Evolutionary conservation across 2,888 invertebrate genomes (phyloP).

Genomic region (Augochlorella aurata): DNA sequence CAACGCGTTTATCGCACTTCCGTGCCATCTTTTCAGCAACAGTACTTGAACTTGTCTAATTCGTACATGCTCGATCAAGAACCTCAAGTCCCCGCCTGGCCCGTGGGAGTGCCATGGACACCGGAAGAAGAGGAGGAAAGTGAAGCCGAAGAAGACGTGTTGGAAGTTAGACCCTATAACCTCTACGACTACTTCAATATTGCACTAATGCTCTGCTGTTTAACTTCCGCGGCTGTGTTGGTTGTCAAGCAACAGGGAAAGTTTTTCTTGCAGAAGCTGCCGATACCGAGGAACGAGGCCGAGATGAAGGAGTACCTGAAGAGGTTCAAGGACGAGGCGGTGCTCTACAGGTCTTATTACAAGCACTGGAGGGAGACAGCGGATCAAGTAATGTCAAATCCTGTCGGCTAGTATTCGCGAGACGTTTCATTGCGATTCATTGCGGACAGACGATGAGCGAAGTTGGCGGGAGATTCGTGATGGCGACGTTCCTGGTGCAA

Average conservation of each 20-base stretch:
- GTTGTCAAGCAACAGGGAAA: background rate
- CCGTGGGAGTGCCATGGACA: conserved; percentile 68
- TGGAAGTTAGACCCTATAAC: conserved; percentile 57
- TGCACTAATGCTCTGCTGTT: background rate
- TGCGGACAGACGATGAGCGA: conserved; percentile 60
- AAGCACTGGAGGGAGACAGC: conserved; percentile 70
- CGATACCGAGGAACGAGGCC: conserved; percentile 58
- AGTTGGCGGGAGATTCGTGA: conserved; percentile 59
- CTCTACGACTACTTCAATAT: background rate
- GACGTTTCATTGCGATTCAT: background rate
- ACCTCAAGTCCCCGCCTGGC: conserved; percentile 54
- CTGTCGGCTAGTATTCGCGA: background rate
- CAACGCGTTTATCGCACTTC: too few species aligned
- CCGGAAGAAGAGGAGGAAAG: conserved; percentile 34
- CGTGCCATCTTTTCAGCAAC: too few species aligned
- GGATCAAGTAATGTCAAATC: conserved; percentile 60
- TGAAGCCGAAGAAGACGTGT: conserved; percentile 23
- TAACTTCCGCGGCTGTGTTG: background rate
- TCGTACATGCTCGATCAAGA: background rate
- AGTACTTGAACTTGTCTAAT: background rate
- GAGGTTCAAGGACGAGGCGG: conserved; percentile 66
- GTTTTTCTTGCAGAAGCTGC: conserved; percentile 56
- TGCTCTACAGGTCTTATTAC: conserved; percentile 70
- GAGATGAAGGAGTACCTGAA: conserved; percentile 64
- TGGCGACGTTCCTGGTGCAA: conserved; percentile 57